Evolutionary conservation across 2,113 vertebrate species (phyloP).

Genomic region (Callospermophilus lateralis): DNA sequence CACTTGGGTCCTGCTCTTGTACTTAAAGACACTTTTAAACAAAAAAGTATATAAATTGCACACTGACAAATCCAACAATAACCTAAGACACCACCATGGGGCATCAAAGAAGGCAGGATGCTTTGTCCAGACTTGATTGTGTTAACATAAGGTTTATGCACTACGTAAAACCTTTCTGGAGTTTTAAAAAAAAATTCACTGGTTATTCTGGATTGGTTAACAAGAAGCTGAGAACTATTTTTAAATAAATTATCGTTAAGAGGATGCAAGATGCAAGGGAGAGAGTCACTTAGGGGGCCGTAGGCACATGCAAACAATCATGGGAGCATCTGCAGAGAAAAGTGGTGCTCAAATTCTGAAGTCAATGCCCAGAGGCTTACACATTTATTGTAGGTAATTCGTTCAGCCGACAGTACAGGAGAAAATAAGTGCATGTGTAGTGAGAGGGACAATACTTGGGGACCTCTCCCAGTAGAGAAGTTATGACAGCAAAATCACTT

Average conservation of each 20-base stretch:
- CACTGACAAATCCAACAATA: background rate
- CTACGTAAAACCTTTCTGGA: background rate
- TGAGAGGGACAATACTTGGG: background rate
- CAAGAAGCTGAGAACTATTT: background rate
- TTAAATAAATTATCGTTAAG: background rate
- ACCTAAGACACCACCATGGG: background rate
- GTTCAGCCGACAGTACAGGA: background rate
- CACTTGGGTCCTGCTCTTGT: background rate
- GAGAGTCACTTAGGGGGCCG: background rate
- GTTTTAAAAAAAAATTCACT: background rate
- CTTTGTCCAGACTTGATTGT: background rate
- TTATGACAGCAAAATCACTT: conserved; percentile 78
- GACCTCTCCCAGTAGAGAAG: conserved; percentile 44
- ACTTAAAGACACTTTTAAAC: conserved; percentile 15
- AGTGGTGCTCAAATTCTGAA: background rate
- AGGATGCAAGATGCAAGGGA: background rate
- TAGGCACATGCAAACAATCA: background rate
- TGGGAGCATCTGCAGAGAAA: background rate
- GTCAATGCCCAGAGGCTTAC: background rate
- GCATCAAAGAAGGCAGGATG: conserved; percentile 9
- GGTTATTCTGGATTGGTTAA: background rate
- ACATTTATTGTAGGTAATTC: background rate
- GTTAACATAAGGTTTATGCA: conserved; percentile 15
- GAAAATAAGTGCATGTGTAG: background rate
- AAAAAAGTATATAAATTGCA: background rate